Base-by-base conservation (phyloP, 2,888 invertebrate genomes). In the Bimastos eiseni region DNA sequence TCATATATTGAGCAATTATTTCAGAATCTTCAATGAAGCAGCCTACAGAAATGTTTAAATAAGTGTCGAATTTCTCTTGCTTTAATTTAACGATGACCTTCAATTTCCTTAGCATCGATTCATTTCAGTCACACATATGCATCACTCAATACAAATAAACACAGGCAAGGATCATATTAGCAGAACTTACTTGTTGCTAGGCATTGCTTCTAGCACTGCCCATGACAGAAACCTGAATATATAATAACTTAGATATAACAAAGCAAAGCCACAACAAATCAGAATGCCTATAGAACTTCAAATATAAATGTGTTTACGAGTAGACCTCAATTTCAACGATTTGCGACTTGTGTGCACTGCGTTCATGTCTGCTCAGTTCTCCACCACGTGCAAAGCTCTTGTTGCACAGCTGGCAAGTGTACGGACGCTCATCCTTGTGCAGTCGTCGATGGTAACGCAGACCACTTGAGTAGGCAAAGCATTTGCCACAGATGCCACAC, bases 321-420 rank as follows among this genome's bases (percentile, higher is more conserved):
- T 89, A 89, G 34, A 89, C 90, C 44, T 89, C 90, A 34, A 89
- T 89, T 33, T 89, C 90, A 34, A 89, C 90, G 44, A 89, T 70
- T 55, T 89, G 90, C 21, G 55, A 70, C 70, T 89, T 89, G 70
- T 89, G 90, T 19, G 90, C 70, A 55, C 90, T 89, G 34, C 90
- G 49, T 70, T 89, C 90, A 34, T 89, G 90, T 24, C 90, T 49
- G 15, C 90, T 55, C 70, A 89, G 37, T 36, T 89, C 90, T 55
- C 90, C 90, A 19, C 49, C 90, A 4, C 90, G 49, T 21, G 90
- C 90, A 49, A 89, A 89, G 34, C 90, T 55, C 83, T 89, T 89
- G 34, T 55, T 55, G 70, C 90, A 89, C 24, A 89, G 44, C 90
- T 89, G 90, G 30, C 90, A 89, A n/a, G 55, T 49, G 33, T 49